Percentiles rank a stretch among this genome's conserved stretches.
Evolutionary conservation across 2,113 vertebrate genomes (phyloP).

Genomic region (Protobothrops mucrosquamatus): DNA sequence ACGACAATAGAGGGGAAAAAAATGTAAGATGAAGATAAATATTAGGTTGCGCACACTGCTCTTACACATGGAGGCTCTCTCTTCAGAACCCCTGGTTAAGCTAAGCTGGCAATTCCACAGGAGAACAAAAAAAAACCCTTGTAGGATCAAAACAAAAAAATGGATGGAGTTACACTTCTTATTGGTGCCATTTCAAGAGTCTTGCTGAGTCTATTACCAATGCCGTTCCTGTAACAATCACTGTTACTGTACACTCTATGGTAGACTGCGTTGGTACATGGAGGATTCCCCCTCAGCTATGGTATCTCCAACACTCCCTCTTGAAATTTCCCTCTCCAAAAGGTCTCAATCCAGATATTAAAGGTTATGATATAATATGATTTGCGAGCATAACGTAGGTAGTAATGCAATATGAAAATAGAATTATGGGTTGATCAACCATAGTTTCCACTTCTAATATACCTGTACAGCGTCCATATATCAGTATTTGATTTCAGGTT

Average conservation of each 20-base stretch:
- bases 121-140: not conserved
- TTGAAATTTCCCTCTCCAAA: not conserved
- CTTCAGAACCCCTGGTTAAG: not conserved
- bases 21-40: not conserved
- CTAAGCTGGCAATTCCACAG: not conserved
- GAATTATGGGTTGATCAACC: not conserved
- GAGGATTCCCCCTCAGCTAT: not conserved
- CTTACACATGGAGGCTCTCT: not conserved
- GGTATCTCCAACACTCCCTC: not conserved
- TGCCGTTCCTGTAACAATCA: not conserved
- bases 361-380: not conserved
- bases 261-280: not conserved
- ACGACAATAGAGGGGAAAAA: accelerated
- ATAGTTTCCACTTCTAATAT: not conserved
- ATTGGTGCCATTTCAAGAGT: not conserved
- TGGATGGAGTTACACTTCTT: not conserved
- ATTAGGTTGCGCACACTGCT: not conserved
- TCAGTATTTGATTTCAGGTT: not conserved
- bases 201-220: not conserved
- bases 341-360: not conserved
- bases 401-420: not conserved
- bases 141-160: not conserved
- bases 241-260: not conserved
- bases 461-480: not conserved
- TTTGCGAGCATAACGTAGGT: not conserved